A percentile compares a stretch with the other conserved stretches of the same genome.
Conservation (phyloP, 2,113 vertebrate species). For the Coracopsis vasa region DNA sequence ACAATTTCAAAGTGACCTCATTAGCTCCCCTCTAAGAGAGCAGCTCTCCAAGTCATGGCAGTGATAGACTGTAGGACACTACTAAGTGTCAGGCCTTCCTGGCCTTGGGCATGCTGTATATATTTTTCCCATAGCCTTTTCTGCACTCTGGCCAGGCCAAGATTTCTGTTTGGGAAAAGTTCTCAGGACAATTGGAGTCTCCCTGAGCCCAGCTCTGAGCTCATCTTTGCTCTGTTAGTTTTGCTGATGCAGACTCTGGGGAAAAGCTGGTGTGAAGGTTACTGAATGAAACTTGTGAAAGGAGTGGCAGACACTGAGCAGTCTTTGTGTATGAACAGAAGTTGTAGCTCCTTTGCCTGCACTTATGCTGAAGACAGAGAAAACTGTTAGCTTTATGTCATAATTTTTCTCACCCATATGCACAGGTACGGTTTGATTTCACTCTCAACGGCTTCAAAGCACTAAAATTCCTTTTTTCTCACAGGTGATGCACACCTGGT, state of each 20-base stretch:
- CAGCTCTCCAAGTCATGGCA: background rate
- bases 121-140: background rate
- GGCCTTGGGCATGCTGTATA: background rate
- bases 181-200: background rate
- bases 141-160: background rate
- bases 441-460: background rate
- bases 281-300: background rate
- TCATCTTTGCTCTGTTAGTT: background rate
- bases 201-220: background rate
- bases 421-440: background rate
- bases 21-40: background rate
- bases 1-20: background rate
- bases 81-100: background rate
- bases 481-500: background rate
- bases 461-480: background rate
- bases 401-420: background rate
- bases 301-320: background rate
- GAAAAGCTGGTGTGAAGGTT: background rate
- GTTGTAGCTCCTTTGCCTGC: background rate
- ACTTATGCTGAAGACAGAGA: background rate
- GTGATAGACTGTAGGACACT: background rate
- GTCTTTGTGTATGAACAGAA: background rate
- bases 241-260: background rate
- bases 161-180: background rate
- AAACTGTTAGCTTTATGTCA: background rate